Base-by-base conservation (phyloP, 2,888 invertebrate genomes). In the Achlya flavicornis region DNA sequence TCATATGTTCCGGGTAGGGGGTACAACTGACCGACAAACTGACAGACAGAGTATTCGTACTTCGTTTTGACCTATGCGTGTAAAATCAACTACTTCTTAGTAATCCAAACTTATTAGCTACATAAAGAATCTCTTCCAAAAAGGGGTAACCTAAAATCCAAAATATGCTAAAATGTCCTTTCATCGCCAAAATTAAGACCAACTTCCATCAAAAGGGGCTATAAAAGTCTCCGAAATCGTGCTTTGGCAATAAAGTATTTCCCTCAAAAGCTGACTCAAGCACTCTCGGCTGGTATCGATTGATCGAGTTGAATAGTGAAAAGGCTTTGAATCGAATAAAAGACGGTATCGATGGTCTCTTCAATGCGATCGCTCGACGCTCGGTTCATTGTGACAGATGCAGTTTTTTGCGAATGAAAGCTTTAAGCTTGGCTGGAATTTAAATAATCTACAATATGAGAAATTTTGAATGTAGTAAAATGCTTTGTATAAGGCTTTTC, bases 241-340 rank as follows among this genome's bases (percentile, higher is more conserved):
- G 60, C 66, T 62, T 57, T 64, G 68, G 69, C 64, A 66, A 76
- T 70, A 66, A 73, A 71, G 74, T 70, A 71, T 71, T 70, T 68
- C 69, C 65, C 60, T 72, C 67, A 64, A 75, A 67, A 66, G 71
- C 66, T 69, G 71, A 78, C 74, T 69, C 61, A 70, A 75, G 76
- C 71, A 65, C 68, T 76, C 72, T 72, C 62, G 53, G 53, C 53
- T 19, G 38, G 66, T 63, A 72, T 75, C 74, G 68, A 72, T 75
- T 71, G 66, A 60, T 62, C 63, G 43, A 63, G 58, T 65, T 66
- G 73, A 76, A 75, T 71, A 68, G 68, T 72, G 66, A 70, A 72
- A 66, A 68, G 75, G 65, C 63, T 69, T 64, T 65, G 72, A 74
- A 74, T 78, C 76, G 72, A 77, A 79, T 81, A 72, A 76, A 77